Base-by-base conservation (phyloP, 2,888 invertebrate genomes). In the Trilocha varians region DNA sequence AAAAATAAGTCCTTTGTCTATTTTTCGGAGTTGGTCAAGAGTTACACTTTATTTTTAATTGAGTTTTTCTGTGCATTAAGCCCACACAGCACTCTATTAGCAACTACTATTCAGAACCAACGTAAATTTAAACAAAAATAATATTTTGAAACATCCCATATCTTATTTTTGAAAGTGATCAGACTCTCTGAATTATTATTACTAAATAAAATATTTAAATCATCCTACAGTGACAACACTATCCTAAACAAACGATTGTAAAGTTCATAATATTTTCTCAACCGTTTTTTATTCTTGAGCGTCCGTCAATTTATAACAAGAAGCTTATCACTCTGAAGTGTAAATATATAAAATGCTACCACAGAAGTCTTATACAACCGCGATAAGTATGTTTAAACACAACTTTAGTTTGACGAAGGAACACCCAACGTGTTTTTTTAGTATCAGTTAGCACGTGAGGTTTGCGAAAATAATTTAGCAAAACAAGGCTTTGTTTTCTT, bases 291-390 rank as follows among this genome's bases (percentile, higher is more conserved):
- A 25, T 25, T 11, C 25, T 25, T 25, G 11, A 11, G 8, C 25
- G 11, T 9, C 25, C 11, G 5, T 9, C 25, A 5, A 25, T 3
- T 25, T 25, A 25, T 25, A 40, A 49, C 40, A 43, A 45, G 45
- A 49, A 50, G 52, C 67, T 78, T 80, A 80, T 79, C 78, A 57
- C 40, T 44, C 38, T 38, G 42, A 56, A 61, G 45, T 59, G 50
- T 64, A 73, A 73, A 74, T 68, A 70, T 63, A 68, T 62, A 65
- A 63, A 62, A 66, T 57, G 77, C 78, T 78, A 69, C 80, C 71
- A 70, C 72, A 79, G 78, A 62, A 82, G 80, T 75, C 60, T 55
- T 57, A 56, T 54, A 69, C 59, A 57, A 53, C 42, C 49, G 48
- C 71, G 80, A 82, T 82, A 79, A 68, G 47, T 47, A 45, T 48